Percentiles rank a stretch among this genome's conserved stretches.
Conservation (phyloP, 2,113 vertebrate species). For the Oncorhynchus nerka region DNA sequence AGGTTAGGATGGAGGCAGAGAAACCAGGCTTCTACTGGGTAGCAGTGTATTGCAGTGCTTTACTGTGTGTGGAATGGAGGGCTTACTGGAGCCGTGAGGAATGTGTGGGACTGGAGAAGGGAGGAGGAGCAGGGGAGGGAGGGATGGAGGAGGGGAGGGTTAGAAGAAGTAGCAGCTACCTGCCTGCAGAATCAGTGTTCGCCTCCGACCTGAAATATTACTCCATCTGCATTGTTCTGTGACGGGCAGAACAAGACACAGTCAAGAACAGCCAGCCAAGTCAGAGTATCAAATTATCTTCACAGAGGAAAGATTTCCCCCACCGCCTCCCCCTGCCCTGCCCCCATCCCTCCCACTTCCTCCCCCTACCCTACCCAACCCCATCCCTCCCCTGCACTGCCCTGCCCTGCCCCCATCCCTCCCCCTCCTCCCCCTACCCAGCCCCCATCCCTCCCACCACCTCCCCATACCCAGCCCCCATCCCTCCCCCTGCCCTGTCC, state of each 20-base stretch:
- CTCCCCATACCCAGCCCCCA: background rate
- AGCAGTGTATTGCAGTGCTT: conserved; percentile 15
- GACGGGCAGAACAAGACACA: conserved; percentile 73
- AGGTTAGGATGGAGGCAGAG: too few species aligned
- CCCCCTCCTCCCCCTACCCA: too few species aligned
- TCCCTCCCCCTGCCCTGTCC: background rate
- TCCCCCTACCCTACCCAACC: background rate
- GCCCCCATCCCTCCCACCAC: too few species aligned
- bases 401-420: background rate
- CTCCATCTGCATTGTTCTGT: conserved; percentile 84
- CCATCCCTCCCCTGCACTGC: background rate
- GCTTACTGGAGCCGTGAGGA: conserved; percentile 59
- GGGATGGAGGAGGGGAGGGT: conserved; percentile 54
- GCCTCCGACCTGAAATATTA: conserved; percentile 83
- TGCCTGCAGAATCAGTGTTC: conserved; percentile 85
- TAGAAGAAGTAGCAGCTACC: conserved; percentile 58
- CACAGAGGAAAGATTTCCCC: conserved; percentile 69
- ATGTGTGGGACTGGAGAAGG: conserved; percentile 68
- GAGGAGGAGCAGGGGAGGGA: conserved; percentile 49
- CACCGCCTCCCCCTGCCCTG: conserved; percentile 24
- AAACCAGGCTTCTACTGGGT: conserved; percentile 39
- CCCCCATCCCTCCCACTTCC: background rate
- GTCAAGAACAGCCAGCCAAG: conserved; percentile 70
- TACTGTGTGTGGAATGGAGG: conserved; percentile 42
- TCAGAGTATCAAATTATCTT: conserved; percentile 71